Conservation (phyloP, 1,140 invertebrate genomes). For the Chlorops oryzae region DNA sequence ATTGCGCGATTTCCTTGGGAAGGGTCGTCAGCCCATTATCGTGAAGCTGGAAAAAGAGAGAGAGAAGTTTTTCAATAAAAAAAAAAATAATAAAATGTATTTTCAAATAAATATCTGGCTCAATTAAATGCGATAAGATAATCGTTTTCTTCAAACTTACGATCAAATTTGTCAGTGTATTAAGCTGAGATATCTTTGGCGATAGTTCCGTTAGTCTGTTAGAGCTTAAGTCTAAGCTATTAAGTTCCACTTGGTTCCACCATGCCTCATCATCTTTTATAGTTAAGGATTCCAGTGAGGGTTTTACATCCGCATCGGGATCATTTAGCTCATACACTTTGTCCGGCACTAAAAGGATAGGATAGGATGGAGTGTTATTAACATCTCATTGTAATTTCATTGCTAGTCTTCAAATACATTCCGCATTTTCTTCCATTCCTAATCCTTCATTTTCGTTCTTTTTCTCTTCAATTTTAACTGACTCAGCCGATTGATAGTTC, state of each 20-base stretch:
- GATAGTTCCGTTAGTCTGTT: conserved; percentile 66
- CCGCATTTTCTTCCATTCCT: too few species aligned
- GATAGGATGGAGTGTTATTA: too few species aligned
- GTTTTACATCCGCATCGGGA: conserved; percentile 58
- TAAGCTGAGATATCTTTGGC: conserved; percentile 62
- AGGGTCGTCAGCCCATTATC: conserved; percentile 68
- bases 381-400: too few species aligned
- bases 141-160: conserved; percentile 49
- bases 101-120: background rate
- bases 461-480: too few species aligned
- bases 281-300: conserved; percentile 58
- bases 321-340: conserved; percentile 77
- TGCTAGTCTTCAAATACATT: too few species aligned
- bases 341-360: conserved; percentile 63
- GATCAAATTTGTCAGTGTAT: conserved; percentile 64
- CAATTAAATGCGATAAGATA: background rate
- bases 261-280: conserved; percentile 61
- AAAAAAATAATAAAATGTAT: background rate
- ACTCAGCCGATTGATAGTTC: too few species aligned
- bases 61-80: background rate
- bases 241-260: conserved; percentile 80
- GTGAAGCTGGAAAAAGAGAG: conserved; percentile 56
- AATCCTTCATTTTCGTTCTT: too few species aligned
- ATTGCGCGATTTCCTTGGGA: conserved; percentile 69
- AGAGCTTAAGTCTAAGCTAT: conserved; percentile 72